Base-by-base conservation (phyloP, 1,140 invertebrate species). In the Arion vulgaris region DNA sequence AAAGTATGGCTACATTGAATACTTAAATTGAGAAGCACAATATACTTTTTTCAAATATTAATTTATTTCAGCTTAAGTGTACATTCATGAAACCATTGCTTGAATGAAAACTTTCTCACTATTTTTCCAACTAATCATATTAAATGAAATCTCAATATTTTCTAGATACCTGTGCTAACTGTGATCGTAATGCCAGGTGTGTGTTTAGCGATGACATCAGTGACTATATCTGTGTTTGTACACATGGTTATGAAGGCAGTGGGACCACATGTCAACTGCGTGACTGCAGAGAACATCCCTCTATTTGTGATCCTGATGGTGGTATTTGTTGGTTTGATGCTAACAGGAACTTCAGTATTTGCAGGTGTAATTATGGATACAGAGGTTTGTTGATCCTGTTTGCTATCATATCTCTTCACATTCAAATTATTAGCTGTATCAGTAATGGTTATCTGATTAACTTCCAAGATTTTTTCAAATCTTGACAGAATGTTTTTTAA, bases 191-290 rank as follows among this genome's bases (percentile, higher is more conserved):
- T 86, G 88, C 88, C 34, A 80, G 86, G 19, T 91, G 89, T 84
- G 77, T 87, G 9, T 89, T 85, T 73, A 75, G 87, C 72, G 39
- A 62, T 0, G 78, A 85, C 11, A 81, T 82, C 34, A 62, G 77
- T 15, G 79, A 83, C 36, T 91, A 89, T 76, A 73, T 69, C 75
- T 92, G 91, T 84, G 84, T 85, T 68, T 92, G 91, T 84, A 78
- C 80, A 15, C 87, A 88, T 23, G 92, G 91, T 17, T 92, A 85
- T 78, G 84, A 84, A 62, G 90, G 91, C 7, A 88, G 91, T 91
- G 97, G 97, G 32, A 93, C 94, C 7, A 94, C 94, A 39, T 96
- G 96, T 90, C 66, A 92, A 38, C 51, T 34, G 32, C 41, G 26
- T 32, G 73, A 76, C 34, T 75, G 73, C 39, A 57, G 73, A 9